Base-by-base conservation (phyloP, 2,797 vertebrate genomes). In the Megalops cyprinoides region DNA sequence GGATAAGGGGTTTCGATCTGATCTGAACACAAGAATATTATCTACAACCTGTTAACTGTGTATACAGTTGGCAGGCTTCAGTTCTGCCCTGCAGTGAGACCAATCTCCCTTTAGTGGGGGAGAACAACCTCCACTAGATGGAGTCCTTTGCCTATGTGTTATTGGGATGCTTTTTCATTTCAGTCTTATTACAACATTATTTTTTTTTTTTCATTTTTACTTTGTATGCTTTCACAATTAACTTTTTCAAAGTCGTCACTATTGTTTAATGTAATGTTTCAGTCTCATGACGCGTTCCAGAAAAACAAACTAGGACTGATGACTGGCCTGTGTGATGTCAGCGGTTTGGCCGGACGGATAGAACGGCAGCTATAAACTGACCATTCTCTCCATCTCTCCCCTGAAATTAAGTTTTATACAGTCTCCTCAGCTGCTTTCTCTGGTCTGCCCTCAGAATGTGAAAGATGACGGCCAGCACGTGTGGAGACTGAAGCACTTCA, bases 401-500 rank as follows among this genome's bases (percentile, higher is more conserved):
- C n/a, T n/a, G n/a, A n/a, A n/a, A n/a, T n/a, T n/a, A n/a, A n/a
- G n/a, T n/a, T n/a, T n/a, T n/a, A n/a, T n/a, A n/a, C n/a, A 18
- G 25, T 37, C 15, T n/a, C 20, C 20, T 5, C 28, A 2, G 0
- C 9, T 39, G 6, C 14, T 46, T 23, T 9, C 2, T 42, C 51
- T 34, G 39, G 28, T 85, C 46, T 81, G 4, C 0, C 56, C 79
- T 81, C 94, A 99, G 97, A 98, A 98, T 77, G 96, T 99, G 25
- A 98, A 98, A 86, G 97, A 98, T 81, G 97, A 99, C 8, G 97
- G 97, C 44, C 97, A 98, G 82, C 97, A 98, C 4, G 96, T 98
- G 88, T 99, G 97, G 97, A 91, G 96, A 79, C 94, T 99, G 90
- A 98, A 98, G 85, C 97, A 98, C 90, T 98, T 98, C 90, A 98